Evolutionary conservation across 2,888 invertebrate species (phyloP), one percentile per base, ranked within the genome.

Genomic region (Lasioglossum morio): DNA sequence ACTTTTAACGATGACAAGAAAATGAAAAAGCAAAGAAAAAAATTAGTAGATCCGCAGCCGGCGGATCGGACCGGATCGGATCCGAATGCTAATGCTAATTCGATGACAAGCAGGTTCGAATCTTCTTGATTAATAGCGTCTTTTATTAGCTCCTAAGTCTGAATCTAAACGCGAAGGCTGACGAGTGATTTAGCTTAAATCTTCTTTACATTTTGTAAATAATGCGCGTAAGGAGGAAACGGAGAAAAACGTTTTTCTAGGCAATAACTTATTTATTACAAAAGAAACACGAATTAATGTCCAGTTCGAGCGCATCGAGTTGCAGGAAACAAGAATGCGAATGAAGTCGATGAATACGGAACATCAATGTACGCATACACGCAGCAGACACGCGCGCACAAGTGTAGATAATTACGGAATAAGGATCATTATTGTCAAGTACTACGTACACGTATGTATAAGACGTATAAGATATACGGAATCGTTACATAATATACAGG

Each of bases 401-500:
- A 93, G 90, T 95, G 95, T 95, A 95, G 95, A 95, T 95, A 95
- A 94, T 93, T 94, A 40, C 82, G 75, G 70, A 92, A 92, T 95
- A 94, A 94, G 92, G 93, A 94, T 94, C 92, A 94, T 93, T 94
- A 94, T 93, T 94, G 94, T 94, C 94, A 92, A 93, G 91, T 94
- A 94, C 92, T 93, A 91, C 89, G 86, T 93, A 92, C 89, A 90
- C 87, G 89, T 87, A 91, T 91, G 89, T 87, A 91, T 91, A 90
- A 88, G 77, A 70, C 79, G 73, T 73, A 73, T 53, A 73, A 73
- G 84, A 88, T 88, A 85, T 84, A 85, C 87, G 82, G 79, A 85
- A 72, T 89, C 88, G 91, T 93, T 93, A 92, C 93, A 92, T 93
- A 94, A 93, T 94, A 93, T 93, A 94, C 92, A 91, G 92, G 94